phyloP scores from a whole-genome alignment of 2,888 invertebrate genomes.

The Tenthredo amoena region DNA sequence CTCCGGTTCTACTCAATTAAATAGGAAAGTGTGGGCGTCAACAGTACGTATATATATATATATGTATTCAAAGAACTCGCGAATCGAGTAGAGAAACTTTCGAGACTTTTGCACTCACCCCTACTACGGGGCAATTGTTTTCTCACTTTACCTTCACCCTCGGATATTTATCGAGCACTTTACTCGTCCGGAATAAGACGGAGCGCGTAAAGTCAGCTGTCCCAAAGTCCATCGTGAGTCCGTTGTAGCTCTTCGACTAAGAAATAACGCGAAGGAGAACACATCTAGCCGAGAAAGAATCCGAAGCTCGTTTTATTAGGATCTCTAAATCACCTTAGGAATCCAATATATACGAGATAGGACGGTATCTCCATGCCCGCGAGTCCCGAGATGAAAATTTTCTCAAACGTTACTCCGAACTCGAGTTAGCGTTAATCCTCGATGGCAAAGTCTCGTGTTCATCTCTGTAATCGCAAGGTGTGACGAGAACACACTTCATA shows the following conservation, averaged over 20 bases:
- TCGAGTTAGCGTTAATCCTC: slow-evolving; percentile 20
- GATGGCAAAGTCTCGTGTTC: slow-evolving; percentile 2
- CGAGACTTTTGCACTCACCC: slow-evolving; percentile 21
- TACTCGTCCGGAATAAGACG: neutral
- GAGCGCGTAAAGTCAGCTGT: slow-evolving; percentile 16
- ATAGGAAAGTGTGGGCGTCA: neutral
- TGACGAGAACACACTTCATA: slow-evolving; percentile 14
- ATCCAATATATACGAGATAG: neutral
- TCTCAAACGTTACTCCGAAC: neutral
- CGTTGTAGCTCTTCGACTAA: neutral
- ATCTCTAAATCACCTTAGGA: slow-evolving; percentile 5
- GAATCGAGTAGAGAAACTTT: slow-evolving; percentile 28
- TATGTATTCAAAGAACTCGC: neutral
- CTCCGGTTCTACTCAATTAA: neutral
- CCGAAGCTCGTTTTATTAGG: neutral
- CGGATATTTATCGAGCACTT: slow-evolving; percentile 27
- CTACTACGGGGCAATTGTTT: neutral
- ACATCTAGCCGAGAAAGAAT: neutral
- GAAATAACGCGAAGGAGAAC: neutral
- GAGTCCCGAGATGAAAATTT: slow-evolving; percentile 5
- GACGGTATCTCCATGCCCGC: neutral
- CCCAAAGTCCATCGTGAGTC: neutral
- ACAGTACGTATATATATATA: neutral
- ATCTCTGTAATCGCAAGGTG: slow-evolving; percentile 1
- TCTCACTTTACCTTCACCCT: neutral